phyloP scores from a whole-genome alignment of 2,113 vertebrate species.

The Tragulus kanchil region DNA sequence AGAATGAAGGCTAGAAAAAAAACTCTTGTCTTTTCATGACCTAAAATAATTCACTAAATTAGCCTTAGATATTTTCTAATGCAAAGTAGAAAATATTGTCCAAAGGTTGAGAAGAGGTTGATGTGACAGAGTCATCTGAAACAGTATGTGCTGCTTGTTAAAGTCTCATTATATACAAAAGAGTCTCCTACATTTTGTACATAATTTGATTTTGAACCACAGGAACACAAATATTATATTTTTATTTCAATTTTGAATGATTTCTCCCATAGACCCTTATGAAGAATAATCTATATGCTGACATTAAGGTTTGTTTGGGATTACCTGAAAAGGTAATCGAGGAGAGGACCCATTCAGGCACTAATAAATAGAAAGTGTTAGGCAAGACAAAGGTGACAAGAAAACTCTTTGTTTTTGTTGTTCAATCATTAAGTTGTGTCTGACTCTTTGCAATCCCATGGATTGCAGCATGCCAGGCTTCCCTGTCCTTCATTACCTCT shows the following conservation, averaged over 20 bases:
- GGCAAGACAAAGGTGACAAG: background rate
- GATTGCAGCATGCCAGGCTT: background rate
- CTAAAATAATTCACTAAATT: background rate
- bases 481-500: background rate
- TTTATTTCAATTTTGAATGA: conserved; percentile 19
- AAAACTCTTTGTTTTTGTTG: background rate
- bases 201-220: conserved; percentile 23
- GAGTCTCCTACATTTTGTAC: background rate
- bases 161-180: conserved; percentile 9
- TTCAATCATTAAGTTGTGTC: background rate
- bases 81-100: background rate
- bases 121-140: background rate
- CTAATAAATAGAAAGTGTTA: conserved; percentile 12
- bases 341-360: background rate
- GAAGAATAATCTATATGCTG: background rate
- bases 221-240: background rate
- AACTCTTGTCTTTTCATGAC: background rate
- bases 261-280: background rate
- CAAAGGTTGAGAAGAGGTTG: background rate
- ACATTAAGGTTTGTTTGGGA: background rate
- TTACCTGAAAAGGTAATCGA: background rate
- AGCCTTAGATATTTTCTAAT: background rate
- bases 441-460: background rate
- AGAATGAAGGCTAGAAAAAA: background rate
- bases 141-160: background rate